These are phyloP conservation scores for Mus minutoides DNA, from an alignment of 2,797 vertebrate genomes.

Conservation along the genomic window DNA sequence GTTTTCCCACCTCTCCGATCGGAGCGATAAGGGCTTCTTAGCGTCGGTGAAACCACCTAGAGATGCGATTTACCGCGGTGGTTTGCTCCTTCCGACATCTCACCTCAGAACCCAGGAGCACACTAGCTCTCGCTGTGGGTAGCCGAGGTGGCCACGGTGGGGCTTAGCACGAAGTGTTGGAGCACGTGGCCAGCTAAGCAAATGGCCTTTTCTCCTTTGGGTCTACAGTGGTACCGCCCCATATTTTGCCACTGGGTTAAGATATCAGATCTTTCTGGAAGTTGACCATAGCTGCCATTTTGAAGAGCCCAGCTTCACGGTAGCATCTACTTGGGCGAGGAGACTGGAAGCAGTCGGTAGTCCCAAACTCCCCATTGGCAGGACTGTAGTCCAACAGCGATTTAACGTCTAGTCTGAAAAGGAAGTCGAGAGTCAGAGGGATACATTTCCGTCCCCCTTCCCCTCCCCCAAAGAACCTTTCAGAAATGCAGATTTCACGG, in stretches of 20 bases:
- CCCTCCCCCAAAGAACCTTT: neutral
- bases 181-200: neutral
- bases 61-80: neutral
- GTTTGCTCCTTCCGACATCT: neutral
- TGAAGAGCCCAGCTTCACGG: neutral
- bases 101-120: neutral
- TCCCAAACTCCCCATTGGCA: neutral
- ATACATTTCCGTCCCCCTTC: neutral
- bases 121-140: neutral
- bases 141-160: neutral
- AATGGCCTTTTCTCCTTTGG: slow-evolving; percentile 2
- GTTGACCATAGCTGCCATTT: slow-evolving; percentile 30
- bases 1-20: neutral
- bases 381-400: neutral
- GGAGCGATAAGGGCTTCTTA: neutral
- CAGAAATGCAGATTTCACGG: slow-evolving; percentile 64
- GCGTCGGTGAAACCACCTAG: neutral
- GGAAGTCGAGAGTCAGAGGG: neutral
- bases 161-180: neutral
- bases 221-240: neutral
- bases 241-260: slow-evolving; percentile 39
- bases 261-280: neutral
- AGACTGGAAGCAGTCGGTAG: neutral
- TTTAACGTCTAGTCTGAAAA: neutral
- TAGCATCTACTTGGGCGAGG: neutral